Conservation (phyloP, 2,888 invertebrate species). For the Dione juno region DNA sequence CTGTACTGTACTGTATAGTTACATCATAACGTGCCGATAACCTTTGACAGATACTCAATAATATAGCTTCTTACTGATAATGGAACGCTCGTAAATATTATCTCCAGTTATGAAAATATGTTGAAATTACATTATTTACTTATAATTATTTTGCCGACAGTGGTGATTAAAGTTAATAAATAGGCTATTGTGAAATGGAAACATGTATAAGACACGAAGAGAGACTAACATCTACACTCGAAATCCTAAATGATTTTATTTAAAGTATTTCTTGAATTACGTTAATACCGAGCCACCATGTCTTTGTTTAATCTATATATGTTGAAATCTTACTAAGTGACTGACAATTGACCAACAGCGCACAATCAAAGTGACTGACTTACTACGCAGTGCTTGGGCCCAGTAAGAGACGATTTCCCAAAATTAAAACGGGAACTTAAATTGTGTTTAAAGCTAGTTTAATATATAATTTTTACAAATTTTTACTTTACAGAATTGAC, state of each 20-base stretch:
- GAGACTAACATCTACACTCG: neutral
- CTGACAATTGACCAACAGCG: no score
- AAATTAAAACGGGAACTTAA: neutral
- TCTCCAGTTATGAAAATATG: conserved; percentile 22
- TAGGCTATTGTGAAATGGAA: neutral
- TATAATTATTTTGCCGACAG: neutral
- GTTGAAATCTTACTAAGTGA: no score
- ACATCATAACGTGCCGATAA: conserved; percentile 47
- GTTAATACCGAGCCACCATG: no score
- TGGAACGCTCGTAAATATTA: conserved; percentile 30
- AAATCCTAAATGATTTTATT: neutral
- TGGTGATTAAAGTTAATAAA: neutral
- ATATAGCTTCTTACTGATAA: conserved; percentile 38
- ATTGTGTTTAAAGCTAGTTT: no score
- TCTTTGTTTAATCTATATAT: no score
- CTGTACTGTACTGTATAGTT: conserved; percentile 6
- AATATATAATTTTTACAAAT: no score
- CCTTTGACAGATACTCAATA: conserved; percentile 48
- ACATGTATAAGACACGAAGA: neutral
- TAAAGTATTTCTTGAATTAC: no score
- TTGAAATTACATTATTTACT: conserved; percentile 18
- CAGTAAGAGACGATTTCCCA: neutral
- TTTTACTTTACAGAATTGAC: no score
- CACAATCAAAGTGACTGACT: no score
- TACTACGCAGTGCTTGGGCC: no score